A percentile compares a stretch with the other conserved stretches of the same genome.
Conservation (phyloP, 1,140 invertebrate genomes). For the Hylyphantes graminicola region DNA sequence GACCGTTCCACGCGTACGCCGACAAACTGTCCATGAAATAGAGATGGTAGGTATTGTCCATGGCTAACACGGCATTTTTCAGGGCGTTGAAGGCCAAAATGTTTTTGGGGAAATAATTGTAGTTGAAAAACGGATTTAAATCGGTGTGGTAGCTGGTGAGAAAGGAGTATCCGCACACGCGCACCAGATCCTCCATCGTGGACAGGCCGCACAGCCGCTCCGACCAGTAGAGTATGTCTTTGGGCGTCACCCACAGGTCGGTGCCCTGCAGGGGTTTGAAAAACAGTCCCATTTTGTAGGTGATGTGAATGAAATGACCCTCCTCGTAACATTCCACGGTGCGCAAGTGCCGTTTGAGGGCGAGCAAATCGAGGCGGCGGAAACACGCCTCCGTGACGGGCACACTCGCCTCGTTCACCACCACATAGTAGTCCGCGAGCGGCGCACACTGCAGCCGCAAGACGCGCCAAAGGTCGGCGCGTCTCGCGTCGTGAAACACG, state of each 20-base stretch:
- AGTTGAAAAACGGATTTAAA: constrained; percentile 18
- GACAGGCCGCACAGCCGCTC: not conserved
- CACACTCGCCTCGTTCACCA: constrained; percentile 24
- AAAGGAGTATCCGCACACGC: not conserved
- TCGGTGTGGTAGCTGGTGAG: not conserved
- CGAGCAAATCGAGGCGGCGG: not conserved
- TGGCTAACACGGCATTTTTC: constrained; percentile 18
- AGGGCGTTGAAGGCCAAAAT: constrained; percentile 4
- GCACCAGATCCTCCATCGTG: not conserved
- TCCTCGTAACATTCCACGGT: constrained; percentile 3
- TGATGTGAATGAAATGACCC: constrained; percentile 5
- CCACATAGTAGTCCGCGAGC: not conserved
- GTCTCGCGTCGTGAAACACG: not conserved
- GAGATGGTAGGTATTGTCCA: not conserved
- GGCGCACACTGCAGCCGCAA: not conserved
- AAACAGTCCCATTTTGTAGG: no score
- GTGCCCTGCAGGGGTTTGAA: not conserved
- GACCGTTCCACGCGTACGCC: not conserved
- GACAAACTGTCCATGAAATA: constrained; percentile 22
- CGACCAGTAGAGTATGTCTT: not conserved
- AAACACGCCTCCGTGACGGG: constrained; percentile 6
- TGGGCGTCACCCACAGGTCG: not conserved
- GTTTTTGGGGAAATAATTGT: constrained; percentile 39
- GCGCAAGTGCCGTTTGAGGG: not conserved
- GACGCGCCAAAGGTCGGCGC: not conserved